phyloP scores from a whole-genome alignment of 2,888 invertebrate genomes.

The Escarpia spicata region DNA sequence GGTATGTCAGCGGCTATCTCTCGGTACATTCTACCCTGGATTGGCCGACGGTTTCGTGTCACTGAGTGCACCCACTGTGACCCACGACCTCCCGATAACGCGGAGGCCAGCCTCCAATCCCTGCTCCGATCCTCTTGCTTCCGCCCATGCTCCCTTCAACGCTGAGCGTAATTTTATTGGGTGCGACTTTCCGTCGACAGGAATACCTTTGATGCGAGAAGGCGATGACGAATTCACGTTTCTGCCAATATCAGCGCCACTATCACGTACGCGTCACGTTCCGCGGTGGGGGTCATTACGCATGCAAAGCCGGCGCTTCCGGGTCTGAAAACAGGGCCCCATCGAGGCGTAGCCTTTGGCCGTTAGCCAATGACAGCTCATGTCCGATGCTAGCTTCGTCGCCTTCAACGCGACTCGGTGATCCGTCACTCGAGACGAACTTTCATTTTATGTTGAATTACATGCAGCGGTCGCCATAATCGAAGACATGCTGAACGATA shows the following conservation, averaged over 20 bases:
- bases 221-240: not conserved
- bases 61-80: not conserved
- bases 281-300: not conserved
- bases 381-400: not conserved
- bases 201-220: not conserved
- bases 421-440: constrained; percentile 1
- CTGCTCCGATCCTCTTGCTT: not conserved
- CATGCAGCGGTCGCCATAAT: not conserved
- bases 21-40: not conserved
- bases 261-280: not conserved
- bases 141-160: not conserved
- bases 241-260: not conserved
- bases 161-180: not conserved
- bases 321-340: constrained; percentile 7
- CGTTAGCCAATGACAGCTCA: not conserved
- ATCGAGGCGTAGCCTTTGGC: not conserved
- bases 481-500: not conserved
- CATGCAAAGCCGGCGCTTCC: not conserved
- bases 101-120: not conserved
- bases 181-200: not conserved
- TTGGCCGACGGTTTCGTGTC: not conserved
- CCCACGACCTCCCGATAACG: not conserved
- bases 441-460: constrained; percentile 16
- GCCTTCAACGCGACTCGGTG: not conserved
- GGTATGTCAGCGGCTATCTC: no score